Conservation (phyloP, 2,113 vertebrate genomes). For the Suricata suricatta region DNA sequence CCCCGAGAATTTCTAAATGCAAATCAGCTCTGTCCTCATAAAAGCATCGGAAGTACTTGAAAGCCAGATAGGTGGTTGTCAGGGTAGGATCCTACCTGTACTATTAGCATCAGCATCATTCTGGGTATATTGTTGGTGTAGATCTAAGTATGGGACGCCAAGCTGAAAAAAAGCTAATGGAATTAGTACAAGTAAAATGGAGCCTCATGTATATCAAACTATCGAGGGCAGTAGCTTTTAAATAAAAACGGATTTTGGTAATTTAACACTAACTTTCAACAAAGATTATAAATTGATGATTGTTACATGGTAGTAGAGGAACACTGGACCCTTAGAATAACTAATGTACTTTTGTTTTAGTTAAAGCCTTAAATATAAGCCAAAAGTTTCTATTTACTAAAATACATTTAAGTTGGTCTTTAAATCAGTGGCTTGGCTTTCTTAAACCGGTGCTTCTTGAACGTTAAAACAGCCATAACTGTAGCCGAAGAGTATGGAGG, state of each 20-base stretch:
- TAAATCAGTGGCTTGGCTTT: conserved; percentile 23
- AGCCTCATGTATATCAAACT: conserved; percentile 49
- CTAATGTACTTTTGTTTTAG: neutral
- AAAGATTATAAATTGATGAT: conserved; percentile 20
- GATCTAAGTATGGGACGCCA: neutral
- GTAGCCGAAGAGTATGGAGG: neutral
- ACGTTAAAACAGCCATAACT: neutral
- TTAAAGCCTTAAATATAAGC: neutral
- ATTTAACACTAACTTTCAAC: conserved; percentile 30
- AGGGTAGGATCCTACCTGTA: neutral
- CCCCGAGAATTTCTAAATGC: conserved; percentile 42
- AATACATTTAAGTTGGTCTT: conserved; percentile 21
- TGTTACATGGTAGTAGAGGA: neutral
- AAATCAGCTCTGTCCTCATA: neutral
- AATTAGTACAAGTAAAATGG: conserved; percentile 14
- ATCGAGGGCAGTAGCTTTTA: neutral
- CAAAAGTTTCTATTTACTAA: conserved; percentile 13
- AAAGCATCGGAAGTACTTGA: neutral
- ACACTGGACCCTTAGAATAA: neutral
- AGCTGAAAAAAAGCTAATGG: neutral
- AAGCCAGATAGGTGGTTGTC: neutral
- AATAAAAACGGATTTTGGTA: conserved; percentile 41
- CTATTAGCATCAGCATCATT: neutral
- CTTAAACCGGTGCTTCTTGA: conserved; percentile 43
- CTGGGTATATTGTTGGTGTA: neutral